Evolutionary conservation across 2,113 vertebrate species (phyloP).

Genomic region (Leucosticte australis): DNA sequence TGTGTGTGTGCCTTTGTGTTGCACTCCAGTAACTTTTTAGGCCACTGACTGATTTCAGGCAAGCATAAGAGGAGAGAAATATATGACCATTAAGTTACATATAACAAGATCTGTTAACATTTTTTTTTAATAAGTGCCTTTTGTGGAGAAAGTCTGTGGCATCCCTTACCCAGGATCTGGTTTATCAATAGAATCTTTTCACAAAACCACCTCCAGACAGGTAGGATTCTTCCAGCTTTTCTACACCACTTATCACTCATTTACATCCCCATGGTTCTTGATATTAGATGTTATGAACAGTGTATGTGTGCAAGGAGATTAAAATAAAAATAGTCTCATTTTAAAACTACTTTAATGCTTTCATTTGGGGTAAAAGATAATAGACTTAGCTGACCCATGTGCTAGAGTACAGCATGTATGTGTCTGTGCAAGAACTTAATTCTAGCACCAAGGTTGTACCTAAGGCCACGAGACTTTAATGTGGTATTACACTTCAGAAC

Average conservation of each 20-base stretch:
- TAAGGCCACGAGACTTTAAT: not conserved
- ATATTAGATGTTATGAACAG: not conserved
- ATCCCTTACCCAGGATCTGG: not conserved
- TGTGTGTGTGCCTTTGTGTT: not conserved
- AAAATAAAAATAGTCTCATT: not conserved
- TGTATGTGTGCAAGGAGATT: not conserved
- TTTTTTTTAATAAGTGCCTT: not conserved
- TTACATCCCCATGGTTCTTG: not conserved
- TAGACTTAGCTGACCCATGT: not conserved
- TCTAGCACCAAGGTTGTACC: not conserved
- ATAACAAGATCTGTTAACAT: not conserved
- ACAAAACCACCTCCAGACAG: not conserved
- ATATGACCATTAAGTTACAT: not conserved
- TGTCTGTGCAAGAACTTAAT: not conserved
- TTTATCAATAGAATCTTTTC: not conserved
- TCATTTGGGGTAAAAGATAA: not conserved
- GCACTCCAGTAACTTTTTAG: not conserved
- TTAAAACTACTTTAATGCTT: not conserved
- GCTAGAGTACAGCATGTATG: not conserved
- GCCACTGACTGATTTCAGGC: not conserved
- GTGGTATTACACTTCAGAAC: not conserved
- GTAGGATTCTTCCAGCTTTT: not conserved
- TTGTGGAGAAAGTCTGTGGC: not conserved
- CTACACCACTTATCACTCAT: not conserved
- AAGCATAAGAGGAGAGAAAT: not conserved